Conservation (phyloP, 2,113 vertebrate species). For the Paedocypris sp. region DNA sequence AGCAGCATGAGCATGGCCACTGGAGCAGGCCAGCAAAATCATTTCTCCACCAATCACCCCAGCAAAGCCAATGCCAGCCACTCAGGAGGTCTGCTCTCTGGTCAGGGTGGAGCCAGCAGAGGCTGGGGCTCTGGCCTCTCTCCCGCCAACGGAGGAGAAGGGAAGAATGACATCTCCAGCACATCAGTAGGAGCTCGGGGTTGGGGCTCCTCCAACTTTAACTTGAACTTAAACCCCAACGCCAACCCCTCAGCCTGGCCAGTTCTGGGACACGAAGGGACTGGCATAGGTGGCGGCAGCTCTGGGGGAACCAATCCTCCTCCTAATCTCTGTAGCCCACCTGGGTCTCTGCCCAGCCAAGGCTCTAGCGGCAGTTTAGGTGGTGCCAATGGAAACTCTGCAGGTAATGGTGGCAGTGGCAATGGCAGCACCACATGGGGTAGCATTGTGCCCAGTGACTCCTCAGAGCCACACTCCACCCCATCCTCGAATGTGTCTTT, state of each 20-base stretch:
- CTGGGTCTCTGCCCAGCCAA: conserved; percentile 67
- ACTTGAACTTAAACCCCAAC: conserved; percentile 95
- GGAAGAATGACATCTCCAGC: conserved; percentile 69
- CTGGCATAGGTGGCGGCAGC: conserved; percentile 75
- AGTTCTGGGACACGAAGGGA: conserved; percentile 86
- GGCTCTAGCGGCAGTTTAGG: conserved; percentile 69
- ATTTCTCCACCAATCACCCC: conserved; percentile 77
- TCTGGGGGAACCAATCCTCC: conserved; percentile 58
- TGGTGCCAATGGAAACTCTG: conserved; percentile 75
- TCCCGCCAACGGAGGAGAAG: conserved; percentile 69
- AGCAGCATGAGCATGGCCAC: conserved; percentile 81
- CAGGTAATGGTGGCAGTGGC: conserved; percentile 54
- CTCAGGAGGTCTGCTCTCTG: conserved; percentile 59
- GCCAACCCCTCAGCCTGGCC: conserved; percentile 98
- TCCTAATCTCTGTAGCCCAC: conserved; percentile 84
- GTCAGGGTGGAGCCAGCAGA: conserved; percentile 64
- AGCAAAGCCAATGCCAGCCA: conserved; percentile 78
- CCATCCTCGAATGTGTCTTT: conserved; percentile 95
- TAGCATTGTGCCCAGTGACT: conserved; percentile 77
- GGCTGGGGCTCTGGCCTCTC: conserved; percentile 76
- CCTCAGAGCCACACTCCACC: conserved; percentile 79
- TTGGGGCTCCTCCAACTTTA: conserved; percentile 89
- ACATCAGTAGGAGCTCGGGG: conserved; percentile 72
- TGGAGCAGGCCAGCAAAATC: conserved; percentile 79
- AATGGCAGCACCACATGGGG: conserved; percentile 80